These are phyloP conservation scores for Copidosoma aretas DNA, from an alignment of 2,888 invertebrate genomes.

Conservation along the genomic window DNA sequence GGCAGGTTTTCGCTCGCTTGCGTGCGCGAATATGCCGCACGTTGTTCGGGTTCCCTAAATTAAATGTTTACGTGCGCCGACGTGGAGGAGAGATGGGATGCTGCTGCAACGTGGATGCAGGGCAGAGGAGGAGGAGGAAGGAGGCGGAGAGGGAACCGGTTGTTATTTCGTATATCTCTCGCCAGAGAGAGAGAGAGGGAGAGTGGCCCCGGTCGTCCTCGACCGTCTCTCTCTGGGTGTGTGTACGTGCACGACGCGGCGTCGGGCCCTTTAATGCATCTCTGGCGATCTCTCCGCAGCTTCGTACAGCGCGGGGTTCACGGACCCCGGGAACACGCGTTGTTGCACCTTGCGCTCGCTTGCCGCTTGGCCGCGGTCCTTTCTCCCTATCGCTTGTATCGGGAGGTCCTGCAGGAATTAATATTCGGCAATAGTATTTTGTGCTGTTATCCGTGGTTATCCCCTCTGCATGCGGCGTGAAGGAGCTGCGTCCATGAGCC, in stretches of 20 bases:
- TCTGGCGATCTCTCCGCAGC: background rate
- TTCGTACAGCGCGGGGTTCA: conserved; percentile 22
- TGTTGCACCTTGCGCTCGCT: conserved; percentile 34
- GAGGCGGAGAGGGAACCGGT: conserved; percentile 35
- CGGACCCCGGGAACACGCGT: conserved; percentile 33
- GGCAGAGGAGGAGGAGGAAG: conserved; percentile 3
- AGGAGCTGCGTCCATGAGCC: too few species aligned
- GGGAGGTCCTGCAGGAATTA: conserved; percentile 28
- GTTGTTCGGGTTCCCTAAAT: conserved; percentile 37
- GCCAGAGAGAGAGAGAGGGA: background rate
- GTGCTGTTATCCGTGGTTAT: too few species aligned
- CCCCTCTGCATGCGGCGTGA: too few species aligned
- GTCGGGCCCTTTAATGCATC: conserved; percentile 30
- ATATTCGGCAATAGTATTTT: conserved; percentile 34
- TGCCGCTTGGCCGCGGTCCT: conserved; percentile 5
- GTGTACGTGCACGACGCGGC: background rate
- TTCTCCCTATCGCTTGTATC: background rate
- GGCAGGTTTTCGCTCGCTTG: conserved; percentile 22
- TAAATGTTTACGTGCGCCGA: conserved; percentile 39
- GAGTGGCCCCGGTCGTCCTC: conserved; percentile 14
- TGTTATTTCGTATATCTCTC: conserved; percentile 24
- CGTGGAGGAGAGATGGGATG: conserved; percentile 17
- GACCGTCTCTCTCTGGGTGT: background rate
- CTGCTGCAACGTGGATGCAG: conserved; percentile 21
- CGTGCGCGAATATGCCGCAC: conserved; percentile 1